phyloP scores from a whole-genome alignment of 2,797 vertebrate genomes.

The Diglossa cyanea region DNA sequence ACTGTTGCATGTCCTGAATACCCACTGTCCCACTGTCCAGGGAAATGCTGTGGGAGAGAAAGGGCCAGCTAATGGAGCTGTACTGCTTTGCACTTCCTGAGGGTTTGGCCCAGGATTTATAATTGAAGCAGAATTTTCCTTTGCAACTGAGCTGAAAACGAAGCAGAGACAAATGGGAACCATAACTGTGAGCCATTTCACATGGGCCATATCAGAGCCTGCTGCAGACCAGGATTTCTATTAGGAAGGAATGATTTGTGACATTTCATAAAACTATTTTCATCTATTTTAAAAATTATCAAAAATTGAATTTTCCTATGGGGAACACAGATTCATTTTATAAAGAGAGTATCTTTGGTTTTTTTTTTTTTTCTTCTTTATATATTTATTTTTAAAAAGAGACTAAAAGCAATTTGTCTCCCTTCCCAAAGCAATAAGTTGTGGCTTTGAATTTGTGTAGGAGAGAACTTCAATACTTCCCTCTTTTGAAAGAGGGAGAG shows the following conservation, averaged over 20 bases:
- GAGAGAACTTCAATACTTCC: not conserved
- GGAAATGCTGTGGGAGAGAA: not conserved
- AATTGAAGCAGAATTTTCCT: not conserved
- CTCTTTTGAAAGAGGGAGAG: not conserved
- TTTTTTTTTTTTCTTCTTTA: not conserved
- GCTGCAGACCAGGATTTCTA: not conserved
- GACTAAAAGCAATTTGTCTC: not conserved
- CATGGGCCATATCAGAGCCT: not conserved
- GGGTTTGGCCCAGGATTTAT: not conserved
- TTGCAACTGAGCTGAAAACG: not conserved
- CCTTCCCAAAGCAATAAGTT: not conserved
- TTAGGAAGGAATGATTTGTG: not conserved
- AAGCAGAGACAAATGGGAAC: not conserved
- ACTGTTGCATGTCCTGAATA: accelerated
- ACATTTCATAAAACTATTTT: not conserved
- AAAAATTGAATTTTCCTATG: not conserved
- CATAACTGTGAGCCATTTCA: not conserved
- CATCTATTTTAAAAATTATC: conserved; percentile 1
- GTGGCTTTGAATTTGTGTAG: not conserved
- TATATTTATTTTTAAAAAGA: not conserved
- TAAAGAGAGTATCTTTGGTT: not conserved
- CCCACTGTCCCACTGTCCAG: too few relatives aligned
- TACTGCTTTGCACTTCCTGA: not conserved
- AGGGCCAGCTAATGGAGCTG: not conserved
- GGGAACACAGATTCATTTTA: not conserved